Percentiles rank a stretch among this genome's conserved stretches.
Evolutionary conservation across 2,797 vertebrate species (phyloP).

Genomic region (Silurus lanzhouensis): DNA sequence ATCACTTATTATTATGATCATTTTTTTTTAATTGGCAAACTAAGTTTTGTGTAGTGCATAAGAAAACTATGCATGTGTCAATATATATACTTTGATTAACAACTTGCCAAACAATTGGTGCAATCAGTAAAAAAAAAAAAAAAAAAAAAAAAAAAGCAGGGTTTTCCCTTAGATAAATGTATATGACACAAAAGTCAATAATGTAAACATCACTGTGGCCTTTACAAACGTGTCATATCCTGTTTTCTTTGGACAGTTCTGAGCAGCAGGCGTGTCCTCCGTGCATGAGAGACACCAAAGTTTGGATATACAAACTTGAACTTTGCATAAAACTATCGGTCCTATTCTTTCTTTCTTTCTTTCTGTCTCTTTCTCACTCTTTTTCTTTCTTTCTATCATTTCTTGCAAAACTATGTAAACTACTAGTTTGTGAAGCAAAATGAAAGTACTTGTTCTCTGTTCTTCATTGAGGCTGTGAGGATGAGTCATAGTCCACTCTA

Average conservation of each 20-base stretch:
- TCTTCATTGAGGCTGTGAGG: neutral
- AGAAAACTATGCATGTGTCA: neutral
- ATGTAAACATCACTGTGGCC: neutral
- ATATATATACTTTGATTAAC: neutral
- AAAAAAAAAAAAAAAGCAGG: neutral
- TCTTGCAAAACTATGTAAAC: neutral
- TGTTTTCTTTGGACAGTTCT: conserved; percentile 24
- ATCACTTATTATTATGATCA: neutral
- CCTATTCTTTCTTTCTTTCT: too few species aligned
- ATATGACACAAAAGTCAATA: conserved; percentile 18
- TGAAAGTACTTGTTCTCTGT: neutral
- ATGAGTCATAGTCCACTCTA: neutral
- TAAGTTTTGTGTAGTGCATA: neutral
- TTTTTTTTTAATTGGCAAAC: neutral
- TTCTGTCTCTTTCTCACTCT: too few species aligned
- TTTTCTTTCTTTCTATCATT: neutral
- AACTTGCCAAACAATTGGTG: neutral
- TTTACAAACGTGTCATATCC: conserved; percentile 26
- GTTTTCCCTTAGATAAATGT: neutral
- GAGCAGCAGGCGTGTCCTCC: neutral
- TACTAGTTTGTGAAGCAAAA: neutral
- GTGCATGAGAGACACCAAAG: neutral
- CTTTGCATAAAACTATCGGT: neutral
- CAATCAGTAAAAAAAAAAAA: neutral
- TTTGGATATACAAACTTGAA: neutral